Evolutionary conservation across 2,113 vertebrate genomes (phyloP), one percentile per base, ranked within the genome.

Genomic region (Corythornis cristatus): DNA sequence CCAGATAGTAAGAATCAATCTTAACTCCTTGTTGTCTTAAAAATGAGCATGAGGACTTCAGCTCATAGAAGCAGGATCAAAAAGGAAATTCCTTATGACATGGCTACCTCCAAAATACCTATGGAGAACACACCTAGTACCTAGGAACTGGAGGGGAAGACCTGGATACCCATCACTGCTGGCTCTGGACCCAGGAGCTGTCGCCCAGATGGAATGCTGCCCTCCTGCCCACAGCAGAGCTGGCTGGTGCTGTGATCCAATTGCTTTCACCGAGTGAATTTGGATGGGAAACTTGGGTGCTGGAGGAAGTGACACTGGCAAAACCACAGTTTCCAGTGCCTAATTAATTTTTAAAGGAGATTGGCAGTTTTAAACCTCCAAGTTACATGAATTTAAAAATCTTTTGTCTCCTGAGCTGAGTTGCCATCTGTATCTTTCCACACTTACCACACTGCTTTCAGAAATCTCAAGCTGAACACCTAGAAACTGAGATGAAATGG

Each of bases 1-100:
- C n/a, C 31, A 94, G 84, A 87, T 85, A 64, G 57, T 11, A 85
- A 5, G 6, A 86, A 81, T 50, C 28, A 28, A 14, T 53, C 62
- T 93, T 95, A 96, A 92, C 89, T 89, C 94, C 61, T 89, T 75
- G 13, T 16, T 80, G 53, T 25, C 83, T 58, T 64, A 74, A 82
- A 71, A 22, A 43, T 1, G 8, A 87, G 37, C 46, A 60, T 17
- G 9, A 56, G 25, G 40, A 65, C 58, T 84, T 92, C n/a, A 78
- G 48, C 18, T 68, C 46, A 23, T 9, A 35, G 73, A 93, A 46
- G 23, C 0, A 58, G 31, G n/a, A 61, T 35, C 1, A 1, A 62
- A 54, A 73, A 37, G 68, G 33, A 77, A 35, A 51, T 74, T 62
- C 56, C 31, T 25, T 74, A 62, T 3, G n/a, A 57, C 15, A 53